Percentiles rank a stretch among this genome's conserved stretches.
Evolutionary conservation across 2,797 vertebrate species (phyloP).

Genomic region (Siniperca scherzeri): DNA sequence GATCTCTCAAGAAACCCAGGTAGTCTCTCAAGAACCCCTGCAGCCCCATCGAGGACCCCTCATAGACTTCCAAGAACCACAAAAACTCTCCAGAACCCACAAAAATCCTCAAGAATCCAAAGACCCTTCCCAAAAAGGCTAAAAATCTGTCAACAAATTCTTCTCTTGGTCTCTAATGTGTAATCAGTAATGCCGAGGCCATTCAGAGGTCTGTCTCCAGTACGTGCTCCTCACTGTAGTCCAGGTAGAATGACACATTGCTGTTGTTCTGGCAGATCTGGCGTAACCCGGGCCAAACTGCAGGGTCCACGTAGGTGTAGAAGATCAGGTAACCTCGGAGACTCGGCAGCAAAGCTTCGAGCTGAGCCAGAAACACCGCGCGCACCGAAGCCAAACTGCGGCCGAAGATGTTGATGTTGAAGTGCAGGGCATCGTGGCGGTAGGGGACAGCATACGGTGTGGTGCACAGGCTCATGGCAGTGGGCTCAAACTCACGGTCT

Average conservation of each 20-base stretch:
- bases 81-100: no score
- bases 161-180: no score
- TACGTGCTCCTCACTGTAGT: conserved; percentile 8
- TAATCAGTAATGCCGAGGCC: no score
- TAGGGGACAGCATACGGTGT: conserved; percentile 17
- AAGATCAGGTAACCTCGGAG: conserved; percentile 24
- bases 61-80: background rate
- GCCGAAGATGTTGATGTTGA: conserved; percentile 45
- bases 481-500: conserved; percentile 6
- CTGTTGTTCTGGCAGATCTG: conserved; percentile 10
- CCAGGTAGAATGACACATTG: conserved; percentile 2
- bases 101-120: no score
- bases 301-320: conserved; percentile 12
- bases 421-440: background rate
- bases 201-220: conserved; percentile 33
- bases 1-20: no score
- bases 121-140: no score
- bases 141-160: no score
- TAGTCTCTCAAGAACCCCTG: background rate
- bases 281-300: background rate
- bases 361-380: conserved; percentile 30
- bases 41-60: background rate
- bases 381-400: background rate
- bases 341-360: conserved; percentile 1
- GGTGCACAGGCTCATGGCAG: background rate